Percentiles rank a stretch among this genome's conserved stretches.
These are phyloP conservation scores for Lordiphosa stackelbergi DNA, from an alignment of 1,140 invertebrate species.

Conservation along the genomic window DNA sequence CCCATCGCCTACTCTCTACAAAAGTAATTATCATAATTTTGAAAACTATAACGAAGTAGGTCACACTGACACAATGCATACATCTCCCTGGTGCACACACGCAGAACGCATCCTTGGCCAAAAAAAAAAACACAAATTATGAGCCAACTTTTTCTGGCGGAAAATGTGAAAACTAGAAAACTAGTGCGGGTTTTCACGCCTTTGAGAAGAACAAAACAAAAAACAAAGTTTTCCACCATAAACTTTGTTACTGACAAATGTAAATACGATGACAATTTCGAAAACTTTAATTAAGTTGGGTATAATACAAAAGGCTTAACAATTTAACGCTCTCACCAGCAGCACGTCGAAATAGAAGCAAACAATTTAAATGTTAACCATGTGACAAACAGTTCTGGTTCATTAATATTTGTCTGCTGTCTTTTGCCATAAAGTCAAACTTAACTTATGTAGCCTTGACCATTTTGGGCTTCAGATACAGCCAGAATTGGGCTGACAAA, in stretches of 20 bases:
- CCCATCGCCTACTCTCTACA: neutral
- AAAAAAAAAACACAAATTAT: slow-evolving; percentile 18
- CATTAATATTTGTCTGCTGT: slow-evolving; percentile 38
- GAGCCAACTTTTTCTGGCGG: slow-evolving; percentile 15
- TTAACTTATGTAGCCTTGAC: slow-evolving; percentile 25
- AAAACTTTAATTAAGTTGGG: neutral
- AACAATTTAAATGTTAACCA: slow-evolving; percentile 14
- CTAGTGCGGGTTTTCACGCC: slow-evolving; percentile 5
- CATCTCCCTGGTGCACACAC: neutral
- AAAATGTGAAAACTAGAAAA: too few species aligned
- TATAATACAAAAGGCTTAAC: neutral
- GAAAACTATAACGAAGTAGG: slow-evolving; percentile 14
- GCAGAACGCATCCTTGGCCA: slow-evolving; percentile 26
- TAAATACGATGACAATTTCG: neutral
- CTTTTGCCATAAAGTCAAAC: slow-evolving; percentile 33
- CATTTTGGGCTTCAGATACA: slow-evolving; percentile 21
- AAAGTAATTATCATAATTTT: slow-evolving; percentile 32
- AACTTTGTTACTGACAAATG: slow-evolving; percentile 3
- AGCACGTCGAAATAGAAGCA: slow-evolving; percentile 2
- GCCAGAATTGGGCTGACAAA: neutral
- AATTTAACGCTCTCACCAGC: slow-evolving; percentile 1
- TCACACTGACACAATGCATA: slow-evolving; percentile 11
- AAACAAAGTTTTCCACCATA: neutral
- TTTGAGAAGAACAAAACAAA: neutral
- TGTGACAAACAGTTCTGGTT: slow-evolving; percentile 30